phyloP scores from a whole-genome alignment of 2,113 vertebrate species.

The Dicentrarchus labrax region DNA sequence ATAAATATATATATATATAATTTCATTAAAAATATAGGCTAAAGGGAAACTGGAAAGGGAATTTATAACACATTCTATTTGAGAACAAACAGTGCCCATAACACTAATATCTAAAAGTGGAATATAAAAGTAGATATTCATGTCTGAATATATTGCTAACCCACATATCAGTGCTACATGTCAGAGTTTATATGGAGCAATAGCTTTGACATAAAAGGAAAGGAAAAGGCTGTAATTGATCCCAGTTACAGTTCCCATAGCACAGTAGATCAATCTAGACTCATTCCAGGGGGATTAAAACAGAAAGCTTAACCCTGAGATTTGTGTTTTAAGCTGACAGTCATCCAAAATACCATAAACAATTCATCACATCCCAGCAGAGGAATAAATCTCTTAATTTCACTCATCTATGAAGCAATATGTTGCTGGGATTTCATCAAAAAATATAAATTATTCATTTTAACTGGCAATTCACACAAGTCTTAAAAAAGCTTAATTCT shows the following conservation, averaged over 20 bases:
- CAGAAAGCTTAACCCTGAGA: conserved; percentile 40
- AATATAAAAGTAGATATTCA: neutral
- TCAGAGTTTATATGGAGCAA: neutral
- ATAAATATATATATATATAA: neutral
- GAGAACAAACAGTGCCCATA: neutral
- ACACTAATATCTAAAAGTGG: neutral
- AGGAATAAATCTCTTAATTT: conserved; percentile 36
- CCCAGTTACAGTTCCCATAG: conserved; percentile 21
- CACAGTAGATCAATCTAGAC: conserved; percentile 12
- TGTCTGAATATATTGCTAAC: neutral
- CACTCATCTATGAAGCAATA: conserved; percentile 60
- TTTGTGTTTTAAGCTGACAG: conserved; percentile 39
- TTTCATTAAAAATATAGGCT: neutral
- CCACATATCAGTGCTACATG: neutral
- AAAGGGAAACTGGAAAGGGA: neutral
- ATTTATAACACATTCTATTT: conserved; percentile 8
- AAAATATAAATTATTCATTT: conserved; percentile 40
- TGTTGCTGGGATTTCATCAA: conserved; percentile 42
- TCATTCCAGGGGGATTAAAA: conserved; percentile 15
- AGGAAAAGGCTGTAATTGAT: conserved; percentile 7
- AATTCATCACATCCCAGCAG: conserved; percentile 35
- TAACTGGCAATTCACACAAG: neutral
- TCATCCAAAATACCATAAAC: conserved; percentile 56
- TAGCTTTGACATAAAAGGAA: conserved; percentile 1
- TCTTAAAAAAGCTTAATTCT: conserved; percentile 17